Base-by-base conservation (phyloP, 2,797 vertebrate genomes). In the Acropternis orthonyx region DNA sequence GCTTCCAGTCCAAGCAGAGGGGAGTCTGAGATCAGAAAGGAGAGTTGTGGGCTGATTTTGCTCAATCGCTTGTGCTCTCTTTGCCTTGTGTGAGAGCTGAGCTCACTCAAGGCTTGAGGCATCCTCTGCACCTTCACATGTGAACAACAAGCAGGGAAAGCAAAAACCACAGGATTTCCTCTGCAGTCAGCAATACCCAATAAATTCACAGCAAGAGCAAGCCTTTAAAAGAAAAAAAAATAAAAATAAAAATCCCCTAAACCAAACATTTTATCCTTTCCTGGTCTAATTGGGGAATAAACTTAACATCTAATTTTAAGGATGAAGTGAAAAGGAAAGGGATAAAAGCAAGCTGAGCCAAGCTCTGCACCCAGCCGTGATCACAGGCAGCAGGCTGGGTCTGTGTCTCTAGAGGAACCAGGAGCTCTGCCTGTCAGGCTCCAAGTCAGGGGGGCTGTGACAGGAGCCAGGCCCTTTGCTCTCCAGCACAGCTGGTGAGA, bases 261-360 rank as follows among this genome's bases (percentile, higher is more conserved):
- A 79, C n/a, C 62, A 95, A 94, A 71, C 49, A 63, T 44, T 85
- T 78, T 71, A 85, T 82, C 51, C 56, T 91, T 23, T 56, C 44
- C 81, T 48, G 46, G 71, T 73, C 67, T 95, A 95, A 93, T n/a
- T 93, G 88, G 72, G 44, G 90, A 93, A 91, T 91, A 94, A 96
- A 89, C 63, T 85, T 96, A 92, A 75, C 76, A 86, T 77, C 44
- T 87, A 48, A 72, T 85, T 92, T 94, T 85, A 77, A 95, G 78
- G 67, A 52, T 55, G 72, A 77, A 88, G 68, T 61, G 78, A 79
- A 95, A 95, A 87, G 83, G 71, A 62, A 74, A 85, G 44, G 74
- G 68, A 94, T 89, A 78, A 91, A 94, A 92, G 86, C 10, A 4
- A 85, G 93, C 5, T 3, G 43, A 86, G 88, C 73, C 48, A 7